Base-by-base conservation (phyloP, 2,797 vertebrate genomes). In the Ispidina picta region DNA sequence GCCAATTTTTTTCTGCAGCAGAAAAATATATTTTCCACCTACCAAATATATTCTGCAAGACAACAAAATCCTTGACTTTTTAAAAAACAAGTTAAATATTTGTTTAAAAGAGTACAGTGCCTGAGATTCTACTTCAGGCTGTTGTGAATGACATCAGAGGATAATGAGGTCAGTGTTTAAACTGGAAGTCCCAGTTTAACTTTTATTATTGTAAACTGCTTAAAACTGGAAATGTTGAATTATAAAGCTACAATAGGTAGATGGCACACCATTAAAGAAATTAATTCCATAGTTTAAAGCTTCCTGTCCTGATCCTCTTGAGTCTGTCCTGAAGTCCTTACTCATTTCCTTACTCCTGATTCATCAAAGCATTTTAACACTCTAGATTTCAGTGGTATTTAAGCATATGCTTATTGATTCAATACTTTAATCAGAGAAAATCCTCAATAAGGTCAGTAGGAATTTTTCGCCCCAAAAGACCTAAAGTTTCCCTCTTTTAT, bases 321-420 rank as follows among this genome's bases (percentile, higher is more conserved):
- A 86, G 60, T 80, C 58, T 62, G 75, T 71, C 54, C 77, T 86
- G 54, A 76, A 77, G 83, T 89, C 46, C 62, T 94, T 86, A 86
- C 80, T 95, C 76, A 88, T 91, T 94, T 95, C 74, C 80, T 95
- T 71, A 70, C 46, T 86, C 44, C 60, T 89, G 91, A 92, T 89
- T 93, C 93, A 95, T 89, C 71, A 71, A 73, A 92, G 64, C 74
- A 39, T 63, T 87, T 89, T 89, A 91, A 78, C 7, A 19, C 29
- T 75, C 63, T 10, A 79, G 41, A 73, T 70, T 92, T 95, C 76
- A 81, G 22, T 78, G 28, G 37, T 29, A 41, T 82, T 92, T 87
- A 52, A 79, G 52, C 41, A 43, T 35, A 54, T 19, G n/a, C 51
- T 83, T 75, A 58, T 77, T 87, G 54, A 92, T 89, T 85, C 46